These are phyloP conservation scores for Agapostemon virescens DNA, from an alignment of 2,888 invertebrate species.

Conservation along the genomic window DNA sequence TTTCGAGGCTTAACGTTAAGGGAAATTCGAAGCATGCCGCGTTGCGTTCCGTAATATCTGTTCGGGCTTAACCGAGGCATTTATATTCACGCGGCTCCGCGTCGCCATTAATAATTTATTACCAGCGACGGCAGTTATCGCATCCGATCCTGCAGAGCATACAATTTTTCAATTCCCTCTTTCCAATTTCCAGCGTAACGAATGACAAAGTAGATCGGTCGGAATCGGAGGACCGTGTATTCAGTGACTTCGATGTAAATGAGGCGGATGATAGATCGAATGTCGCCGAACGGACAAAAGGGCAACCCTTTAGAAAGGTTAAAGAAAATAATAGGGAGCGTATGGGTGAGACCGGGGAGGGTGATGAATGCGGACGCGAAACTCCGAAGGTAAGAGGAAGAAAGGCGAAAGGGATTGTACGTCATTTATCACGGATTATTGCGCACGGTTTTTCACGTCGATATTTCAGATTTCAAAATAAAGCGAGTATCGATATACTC, in stretches of 20 bases:
- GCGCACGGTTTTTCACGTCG: not conserved
- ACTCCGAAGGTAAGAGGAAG: slow-evolving; percentile 6
- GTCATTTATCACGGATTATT: slow-evolving; percentile 17
- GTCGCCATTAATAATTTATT: slow-evolving; percentile 7
- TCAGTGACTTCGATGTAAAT: slow-evolving; percentile 33
- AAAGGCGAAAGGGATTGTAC: slow-evolving; percentile 6
- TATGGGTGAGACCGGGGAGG: not conserved
- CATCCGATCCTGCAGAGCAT: not conserved
- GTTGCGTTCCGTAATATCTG: slow-evolving; percentile 8
- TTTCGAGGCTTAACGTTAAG: slow-evolving; percentile 14
- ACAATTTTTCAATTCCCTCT: slow-evolving; percentile 21
- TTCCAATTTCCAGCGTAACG: slow-evolving; percentile 27
- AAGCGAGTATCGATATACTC: not conserved
- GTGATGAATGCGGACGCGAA: slow-evolving; percentile 21
- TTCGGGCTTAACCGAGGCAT: not conserved
- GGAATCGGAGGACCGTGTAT: slow-evolving; percentile 32
- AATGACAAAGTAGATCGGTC: slow-evolving; percentile 13
- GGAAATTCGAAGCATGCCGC: not conserved
- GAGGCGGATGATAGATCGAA: slow-evolving; percentile 45
- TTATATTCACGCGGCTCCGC: not conserved
- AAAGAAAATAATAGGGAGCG: slow-evolving; percentile 33
- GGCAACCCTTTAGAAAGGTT: slow-evolving; percentile 21
- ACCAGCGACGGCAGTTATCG: not conserved
- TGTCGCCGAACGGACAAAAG: slow-evolving; percentile 30
- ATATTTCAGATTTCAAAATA: slow-evolving; percentile 13